Percentiles rank a stretch among this genome's conserved stretches.
Evolutionary conservation across 2,888 invertebrate genomes (phyloP).

Genomic region (Sphaerolaimus hirsutus): DNA sequence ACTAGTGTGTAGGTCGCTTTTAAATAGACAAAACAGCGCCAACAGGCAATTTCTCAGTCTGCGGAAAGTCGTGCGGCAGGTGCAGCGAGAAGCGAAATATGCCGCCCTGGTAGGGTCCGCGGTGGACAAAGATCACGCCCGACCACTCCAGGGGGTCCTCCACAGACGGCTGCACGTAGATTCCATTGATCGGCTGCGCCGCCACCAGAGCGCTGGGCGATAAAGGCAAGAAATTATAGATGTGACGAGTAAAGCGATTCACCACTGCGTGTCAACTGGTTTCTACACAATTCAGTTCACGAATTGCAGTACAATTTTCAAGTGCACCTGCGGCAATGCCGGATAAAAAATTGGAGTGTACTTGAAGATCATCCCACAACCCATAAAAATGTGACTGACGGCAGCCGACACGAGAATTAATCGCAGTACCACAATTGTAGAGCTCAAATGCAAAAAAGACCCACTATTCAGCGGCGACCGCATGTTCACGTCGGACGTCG

Average conservation of each 20-base stretch:
- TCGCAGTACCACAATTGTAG: too few species aligned
- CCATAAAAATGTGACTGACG: too few species aligned
- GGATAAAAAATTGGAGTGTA: not conserved
- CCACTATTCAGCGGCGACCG: not conserved
- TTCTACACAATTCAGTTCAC: too few species aligned
- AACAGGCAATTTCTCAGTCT: conserved; percentile 44
- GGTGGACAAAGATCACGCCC: conserved; percentile 63
- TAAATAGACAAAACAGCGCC: conserved; percentile 22
- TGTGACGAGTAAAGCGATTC: too few species aligned
- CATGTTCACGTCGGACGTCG: not conserved
- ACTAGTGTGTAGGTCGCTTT: too few species aligned
- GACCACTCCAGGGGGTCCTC: conserved; percentile 39
- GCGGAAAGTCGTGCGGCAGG: conserved; percentile 64
- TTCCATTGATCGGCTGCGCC: not conserved
- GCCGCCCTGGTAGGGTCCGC: conserved; percentile 63
- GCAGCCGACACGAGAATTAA: too few species aligned
- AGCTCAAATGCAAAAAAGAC: not conserved
- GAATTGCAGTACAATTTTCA: too few species aligned
- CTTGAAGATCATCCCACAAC: not conserved
- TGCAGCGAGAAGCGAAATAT: conserved; percentile 62
- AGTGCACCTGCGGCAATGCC: too few species aligned
- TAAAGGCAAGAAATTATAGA: too few species aligned
- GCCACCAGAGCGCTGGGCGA: not conserved
- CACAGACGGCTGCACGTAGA: not conserved
- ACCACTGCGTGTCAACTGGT: too few species aligned